Evolutionary conservation across 2,888 invertebrate genomes (phyloP), one percentile per base, ranked within the genome.

Genomic region (Tetragnatha montana): DNA sequence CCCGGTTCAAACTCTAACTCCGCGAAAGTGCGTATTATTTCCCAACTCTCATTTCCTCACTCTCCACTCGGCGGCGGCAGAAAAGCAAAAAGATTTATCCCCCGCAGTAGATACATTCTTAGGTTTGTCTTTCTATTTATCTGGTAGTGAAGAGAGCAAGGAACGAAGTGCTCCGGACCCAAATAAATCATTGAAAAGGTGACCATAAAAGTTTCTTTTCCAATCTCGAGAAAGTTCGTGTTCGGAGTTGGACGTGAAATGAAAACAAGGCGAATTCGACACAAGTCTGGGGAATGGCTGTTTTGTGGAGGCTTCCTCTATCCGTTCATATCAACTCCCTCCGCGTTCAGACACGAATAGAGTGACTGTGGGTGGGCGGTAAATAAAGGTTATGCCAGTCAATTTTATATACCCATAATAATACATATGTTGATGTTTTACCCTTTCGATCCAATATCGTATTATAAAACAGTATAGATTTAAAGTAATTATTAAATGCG

Each of bases 181-280:
- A 71, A 22, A 81, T 81, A 81, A 81, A 81, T 81, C 71, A 81
- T 81, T 81, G 70, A 81, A 21, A 19, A 73, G 71, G 71, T 73
- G 22, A 50, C 71, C 81, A 81, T 81, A 81, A 81, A 73, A 81
- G 73, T 73, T 47, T 81, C 81, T 81, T 81, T 81, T 70, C 81
- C 78, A 78, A 78, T 78, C 78, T 60, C 19, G 51, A 51, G 78
- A 78, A 78, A 60, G 78, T 78, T 78, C 78, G 78, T 78, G 78
- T 78, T 78, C 21, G 78, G 60, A 78, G 60, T 21, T 60, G 60
- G 60, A 78, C 78, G 78, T 78, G 78, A 78, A 78, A 78, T 78
- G 78, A 78, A 78, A 78, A 78, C 60, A 78, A 78, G 78, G 78
- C 21, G 78, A 60, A 60, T 35, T 78, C 60, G 35, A 35, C 35